Evolutionary conservation across 2,113 vertebrate species (phyloP).

Genomic region (Hippoglossus stenolepis): DNA sequence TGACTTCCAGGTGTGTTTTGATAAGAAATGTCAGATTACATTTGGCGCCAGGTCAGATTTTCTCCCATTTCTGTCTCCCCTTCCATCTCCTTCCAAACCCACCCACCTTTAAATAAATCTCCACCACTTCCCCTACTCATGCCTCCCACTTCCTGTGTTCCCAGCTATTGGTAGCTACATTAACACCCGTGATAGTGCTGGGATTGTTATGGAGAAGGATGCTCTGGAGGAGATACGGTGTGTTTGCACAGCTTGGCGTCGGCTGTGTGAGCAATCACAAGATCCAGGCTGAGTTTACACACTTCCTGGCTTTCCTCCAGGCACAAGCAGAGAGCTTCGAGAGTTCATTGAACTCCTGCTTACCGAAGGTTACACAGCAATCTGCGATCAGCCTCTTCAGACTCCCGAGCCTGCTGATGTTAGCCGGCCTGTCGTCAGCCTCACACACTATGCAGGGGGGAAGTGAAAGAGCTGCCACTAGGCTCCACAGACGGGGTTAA

Average conservation of each 20-base stretch:
- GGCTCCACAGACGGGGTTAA: constrained; percentile 9
- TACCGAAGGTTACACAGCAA: constrained; percentile 42
- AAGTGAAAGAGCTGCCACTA: constrained; percentile 25
- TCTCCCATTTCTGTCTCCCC: background rate
- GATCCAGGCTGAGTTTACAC: constrained; percentile 56
- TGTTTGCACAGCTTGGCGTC: constrained; percentile 55
- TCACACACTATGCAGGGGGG: background rate
- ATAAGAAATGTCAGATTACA: constrained; percentile 20
- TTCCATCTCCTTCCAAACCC: constrained; percentile 9
- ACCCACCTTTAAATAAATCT: too few species aligned
- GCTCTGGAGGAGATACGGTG: background rate
- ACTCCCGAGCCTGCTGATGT: constrained; percentile 18
- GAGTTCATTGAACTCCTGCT: constrained; percentile 73
- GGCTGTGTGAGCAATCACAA: constrained; percentile 58
- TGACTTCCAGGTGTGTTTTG: background rate
- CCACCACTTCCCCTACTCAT: too few species aligned
- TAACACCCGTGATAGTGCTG: background rate
- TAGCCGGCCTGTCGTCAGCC: constrained; percentile 4
- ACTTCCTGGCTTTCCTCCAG: constrained; percentile 57
- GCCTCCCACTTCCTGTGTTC: background rate
- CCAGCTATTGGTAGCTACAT: background rate
- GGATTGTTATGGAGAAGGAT: constrained; percentile 31
- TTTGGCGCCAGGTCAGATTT: constrained; percentile 12
- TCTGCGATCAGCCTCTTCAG: constrained; percentile 18
- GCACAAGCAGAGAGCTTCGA: constrained; percentile 45